phyloP scores from a whole-genome alignment of 2,888 invertebrate species.

The Nemurella pictetii region DNA sequence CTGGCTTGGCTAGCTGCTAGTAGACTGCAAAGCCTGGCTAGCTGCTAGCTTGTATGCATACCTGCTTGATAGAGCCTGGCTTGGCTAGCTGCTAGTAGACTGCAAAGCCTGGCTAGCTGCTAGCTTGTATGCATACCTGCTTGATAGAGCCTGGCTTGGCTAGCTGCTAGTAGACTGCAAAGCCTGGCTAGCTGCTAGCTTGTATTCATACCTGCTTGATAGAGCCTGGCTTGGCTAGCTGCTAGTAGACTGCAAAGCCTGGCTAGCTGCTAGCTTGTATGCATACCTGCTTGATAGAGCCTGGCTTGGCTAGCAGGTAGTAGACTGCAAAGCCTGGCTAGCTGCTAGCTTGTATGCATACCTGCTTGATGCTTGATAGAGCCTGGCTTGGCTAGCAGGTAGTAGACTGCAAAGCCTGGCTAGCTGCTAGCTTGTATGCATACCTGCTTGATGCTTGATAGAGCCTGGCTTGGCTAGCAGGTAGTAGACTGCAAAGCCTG shows the following conservation, averaged over 20 bases:
- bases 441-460: too few species aligned
- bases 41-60: too few species aligned
- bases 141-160: constrained; percentile 57
- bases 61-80: too few species aligned
- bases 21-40: constrained; percentile 64
- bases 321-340: constrained; percentile 64
- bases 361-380: too few species aligned
- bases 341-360: too few species aligned
- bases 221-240: not conserved
- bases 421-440: too few species aligned
- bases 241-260: not conserved
- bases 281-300: constrained; percentile 58
- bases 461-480: too few species aligned
- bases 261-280: not conserved
- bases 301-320: constrained; percentile 58
- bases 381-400: too few species aligned
- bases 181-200: too few species aligned
- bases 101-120: not conserved
- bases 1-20: constrained; percentile 58
- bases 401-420: too few species aligned
- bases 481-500: too few species aligned
- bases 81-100: not conserved
- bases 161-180: constrained; percentile 62
- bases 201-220: too few species aligned
- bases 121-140: constrained; percentile 52